Conservation (phyloP, 2,888 invertebrate species). For the Microctonus brassicae region DNA sequence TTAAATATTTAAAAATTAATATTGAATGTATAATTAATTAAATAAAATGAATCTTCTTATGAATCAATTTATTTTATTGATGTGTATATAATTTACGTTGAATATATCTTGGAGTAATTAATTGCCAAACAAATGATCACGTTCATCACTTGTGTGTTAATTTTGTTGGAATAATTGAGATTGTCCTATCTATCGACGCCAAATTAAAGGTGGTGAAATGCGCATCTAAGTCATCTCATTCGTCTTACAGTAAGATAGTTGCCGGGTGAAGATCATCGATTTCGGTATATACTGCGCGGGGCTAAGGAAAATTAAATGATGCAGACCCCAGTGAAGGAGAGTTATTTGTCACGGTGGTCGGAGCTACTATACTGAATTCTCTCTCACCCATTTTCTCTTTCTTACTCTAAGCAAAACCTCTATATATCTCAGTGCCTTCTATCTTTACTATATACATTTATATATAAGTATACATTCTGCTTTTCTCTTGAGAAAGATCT, state of each 20-base stretch:
- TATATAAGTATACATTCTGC: too few relatives aligned
- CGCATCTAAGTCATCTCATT: constrained; percentile 65
- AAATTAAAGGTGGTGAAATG: constrained; percentile 59
- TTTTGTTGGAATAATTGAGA: constrained; percentile 66
- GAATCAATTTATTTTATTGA: not conserved
- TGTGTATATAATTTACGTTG: not conserved
- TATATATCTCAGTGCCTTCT: constrained; percentile 24
- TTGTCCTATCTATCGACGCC: constrained; percentile 61
- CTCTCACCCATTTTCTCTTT: constrained; percentile 7
- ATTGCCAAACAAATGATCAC: constrained; percentile 44
- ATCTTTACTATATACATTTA: constrained; percentile 4
- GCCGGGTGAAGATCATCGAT: constrained; percentile 67
- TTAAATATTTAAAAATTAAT: too few relatives aligned
- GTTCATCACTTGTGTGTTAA: constrained; percentile 56
- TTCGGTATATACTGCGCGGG: constrained; percentile 55
- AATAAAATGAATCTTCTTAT: too few relatives aligned
- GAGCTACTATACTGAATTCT: constrained; percentile 41
- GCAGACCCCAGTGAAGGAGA: constrained; percentile 66
- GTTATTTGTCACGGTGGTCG: constrained; percentile 66
- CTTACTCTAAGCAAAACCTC: constrained; percentile 17
- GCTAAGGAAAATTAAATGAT: constrained; percentile 70
- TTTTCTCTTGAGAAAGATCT: constrained; percentile 9
- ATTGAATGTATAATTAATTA: too few relatives aligned
- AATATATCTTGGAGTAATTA: constrained; percentile 32
- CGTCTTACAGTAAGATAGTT: constrained; percentile 66